Base-by-base conservation (phyloP, 2,888 invertebrate genomes). In the Drosophila formosana region DNA sequence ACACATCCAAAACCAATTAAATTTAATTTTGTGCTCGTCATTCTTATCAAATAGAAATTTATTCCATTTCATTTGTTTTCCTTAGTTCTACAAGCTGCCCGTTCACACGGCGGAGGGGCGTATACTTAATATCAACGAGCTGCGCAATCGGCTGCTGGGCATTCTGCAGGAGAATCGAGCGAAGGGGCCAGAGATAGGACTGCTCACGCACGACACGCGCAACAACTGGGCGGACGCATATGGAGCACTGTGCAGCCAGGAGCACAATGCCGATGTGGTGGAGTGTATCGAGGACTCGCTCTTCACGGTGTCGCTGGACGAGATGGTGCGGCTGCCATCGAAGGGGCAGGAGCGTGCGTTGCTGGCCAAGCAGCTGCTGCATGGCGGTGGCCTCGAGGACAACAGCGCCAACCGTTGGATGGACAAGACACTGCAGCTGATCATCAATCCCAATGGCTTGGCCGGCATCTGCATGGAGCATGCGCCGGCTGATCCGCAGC, bases 401-500 rank as follows among this genome's bases (percentile, higher is more conserved):
- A 98, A 98, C 92, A 95, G 96, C 13, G 95, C 94, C 46, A 99
- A 99, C 92, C 94, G 98, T 25, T 99, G 98, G 98, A 98, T 96
- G 93, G 98, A 99, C 91, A 99, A 99, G 94, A 98, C 98, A 0
- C 93, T 99, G 71, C 92, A 97, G 96, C 96, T 97, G 89, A 94
- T 97, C 71, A 94, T 98, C 46, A 96, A 96, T 70, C 93, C 94
- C 53, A 96, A 96, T 91, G 98, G 98, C 18, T 94, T 95, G 69
- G 95, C 96, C 63, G 98, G 98, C 0, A 93, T 98, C 69, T 96
- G 96, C 30, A 97, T 98, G 91, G 99, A 99, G 92, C 98, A 98
- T 92, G 96, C 97, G 3, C 97, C 98, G 0, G 97, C 98, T 43
- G 98, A 99, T 93, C 98, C 98, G 2, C 97, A 97, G 78, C 97